Conservation (phyloP, 2,113 vertebrate genomes). For the Gambusia affinis region DNA sequence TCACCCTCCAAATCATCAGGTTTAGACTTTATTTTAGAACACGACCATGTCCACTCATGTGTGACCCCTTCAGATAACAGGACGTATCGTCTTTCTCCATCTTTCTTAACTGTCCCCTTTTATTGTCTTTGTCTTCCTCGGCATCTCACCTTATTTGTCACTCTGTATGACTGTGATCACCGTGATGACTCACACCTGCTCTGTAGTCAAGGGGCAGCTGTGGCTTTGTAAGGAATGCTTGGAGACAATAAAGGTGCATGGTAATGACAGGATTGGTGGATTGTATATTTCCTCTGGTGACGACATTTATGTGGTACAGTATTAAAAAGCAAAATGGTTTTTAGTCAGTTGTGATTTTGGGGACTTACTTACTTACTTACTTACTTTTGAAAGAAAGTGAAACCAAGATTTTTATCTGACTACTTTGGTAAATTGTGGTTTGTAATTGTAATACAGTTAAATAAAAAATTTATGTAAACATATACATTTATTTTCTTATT, state of each 20-base stretch:
- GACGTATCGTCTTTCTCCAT: slow-evolving; percentile 4
- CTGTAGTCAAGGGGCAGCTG: slow-evolving; percentile 41
- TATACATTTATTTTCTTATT: too few relatives aligned
- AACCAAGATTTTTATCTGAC: too few relatives aligned
- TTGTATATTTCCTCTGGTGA: neutral
- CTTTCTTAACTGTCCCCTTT: slow-evolving; percentile 14
- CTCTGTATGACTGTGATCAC: slow-evolving; percentile 49
- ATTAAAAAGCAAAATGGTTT: neutral
- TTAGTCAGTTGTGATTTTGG: neutral
- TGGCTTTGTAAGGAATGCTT: slow-evolving; percentile 29
- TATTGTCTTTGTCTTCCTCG: slow-evolving; percentile 25
- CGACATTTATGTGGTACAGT: neutral
- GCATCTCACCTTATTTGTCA: slow-evolving; percentile 44
- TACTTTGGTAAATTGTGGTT: too few relatives aligned
- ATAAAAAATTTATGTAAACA: too few relatives aligned
- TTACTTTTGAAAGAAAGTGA: too few relatives aligned
- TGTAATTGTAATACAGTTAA: too few relatives aligned
- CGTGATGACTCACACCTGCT: slow-evolving; percentile 71
- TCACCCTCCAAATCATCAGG: neutral
- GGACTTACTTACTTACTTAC: too few relatives aligned
- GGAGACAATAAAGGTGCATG: slow-evolving; percentile 30
- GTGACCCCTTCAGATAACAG: slow-evolving; percentile 22
- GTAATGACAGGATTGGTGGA: neutral
- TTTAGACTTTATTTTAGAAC: slow-evolving; percentile 43
- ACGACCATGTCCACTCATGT: slow-evolving; percentile 16